phyloP scores from a whole-genome alignment of 2,888 invertebrate species.

The Thymelicus lineola region DNA sequence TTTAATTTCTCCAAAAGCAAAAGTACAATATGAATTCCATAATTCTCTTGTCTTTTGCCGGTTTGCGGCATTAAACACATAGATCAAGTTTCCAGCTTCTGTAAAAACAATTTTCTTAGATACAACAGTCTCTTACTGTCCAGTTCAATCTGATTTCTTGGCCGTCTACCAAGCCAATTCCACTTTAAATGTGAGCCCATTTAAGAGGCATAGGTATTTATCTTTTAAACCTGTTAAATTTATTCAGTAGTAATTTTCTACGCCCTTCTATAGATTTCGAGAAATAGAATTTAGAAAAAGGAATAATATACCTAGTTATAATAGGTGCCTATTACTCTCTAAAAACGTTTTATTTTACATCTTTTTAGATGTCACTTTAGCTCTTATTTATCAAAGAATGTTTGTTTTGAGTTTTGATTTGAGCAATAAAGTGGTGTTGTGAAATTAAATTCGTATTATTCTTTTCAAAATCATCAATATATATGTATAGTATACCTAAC shows the following conservation, averaged over 20 bases:
- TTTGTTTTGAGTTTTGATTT: too few species aligned
- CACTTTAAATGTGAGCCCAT: slow-evolving; percentile 28
- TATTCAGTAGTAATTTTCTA: slow-evolving; percentile 6
- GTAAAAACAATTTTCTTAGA: slow-evolving; percentile 37
- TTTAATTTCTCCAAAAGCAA: slow-evolving; percentile 1
- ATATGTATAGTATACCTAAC: too few species aligned
- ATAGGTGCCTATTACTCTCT: too few species aligned
- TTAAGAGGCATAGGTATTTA: slow-evolving; percentile 20
- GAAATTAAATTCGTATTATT: too few species aligned
- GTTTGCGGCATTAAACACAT: slow-evolving; percentile 16
- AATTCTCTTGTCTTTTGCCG: slow-evolving; percentile 8
- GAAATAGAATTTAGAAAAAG: too few species aligned
- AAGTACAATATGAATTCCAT: slow-evolving; percentile 18
- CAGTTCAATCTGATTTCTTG: slow-evolving; percentile 35
- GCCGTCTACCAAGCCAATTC: slow-evolving; percentile 36
- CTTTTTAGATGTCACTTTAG: too few species aligned
- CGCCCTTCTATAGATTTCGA: too few species aligned
- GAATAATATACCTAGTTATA: too few species aligned
- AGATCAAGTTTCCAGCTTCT: slow-evolving; percentile 25
- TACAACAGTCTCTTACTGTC: slow-evolving; percentile 26
- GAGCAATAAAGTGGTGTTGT: too few species aligned
- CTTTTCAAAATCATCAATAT: too few species aligned
- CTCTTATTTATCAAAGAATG: too few species aligned
- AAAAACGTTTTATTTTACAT: too few species aligned
- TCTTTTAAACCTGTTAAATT: slow-evolving; percentile 16